These are phyloP conservation scores for Microplitis demolitor DNA, from an alignment of 1,140 invertebrate genomes.

Conservation along the genomic window DNA sequence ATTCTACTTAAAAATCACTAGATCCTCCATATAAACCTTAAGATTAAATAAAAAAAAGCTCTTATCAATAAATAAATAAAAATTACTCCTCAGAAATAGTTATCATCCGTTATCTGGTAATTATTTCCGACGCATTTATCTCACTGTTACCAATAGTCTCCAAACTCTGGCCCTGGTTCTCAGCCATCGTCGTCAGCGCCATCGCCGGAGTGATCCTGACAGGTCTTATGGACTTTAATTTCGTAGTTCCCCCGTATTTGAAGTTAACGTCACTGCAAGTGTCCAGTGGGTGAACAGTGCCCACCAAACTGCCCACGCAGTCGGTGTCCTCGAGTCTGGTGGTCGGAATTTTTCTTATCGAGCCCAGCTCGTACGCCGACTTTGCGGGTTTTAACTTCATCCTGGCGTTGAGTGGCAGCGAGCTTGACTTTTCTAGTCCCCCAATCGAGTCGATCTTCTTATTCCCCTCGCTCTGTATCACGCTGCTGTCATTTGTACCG, in stretches of 20 bases:
- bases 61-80: background rate
- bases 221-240: slow-evolving; percentile 67
- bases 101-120: slow-evolving; percentile 54
- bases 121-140: slow-evolving; percentile 43
- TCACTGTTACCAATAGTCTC: slow-evolving; percentile 41
- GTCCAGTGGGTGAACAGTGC: slow-evolving; percentile 63
- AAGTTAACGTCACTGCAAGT: slow-evolving; percentile 69
- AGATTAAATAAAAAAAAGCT: no score
- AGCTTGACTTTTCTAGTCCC: slow-evolving; percentile 50
- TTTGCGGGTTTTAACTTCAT: slow-evolving; percentile 60
- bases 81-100: slow-evolving; percentile 37
- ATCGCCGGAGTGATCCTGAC: slow-evolving; percentile 30
- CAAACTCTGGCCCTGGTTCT: slow-evolving; percentile 29
- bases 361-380: slow-evolving; percentile 62
- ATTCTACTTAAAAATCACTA: no score
- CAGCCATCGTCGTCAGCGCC: background rate
- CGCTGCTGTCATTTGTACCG: slow-evolving; percentile 23
- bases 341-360: slow-evolving; percentile 61
- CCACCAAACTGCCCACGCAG: slow-evolving; percentile 43
- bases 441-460: slow-evolving; percentile 42
- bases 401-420: slow-evolving; percentile 49
- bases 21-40: no score
- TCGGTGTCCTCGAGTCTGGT: slow-evolving; percentile 55
- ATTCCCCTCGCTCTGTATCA: slow-evolving; percentile 33
- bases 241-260: slow-evolving; percentile 70